A percentile compares a stretch with the other conserved stretches of the same genome.
These are phyloP conservation scores for Lobophora halterata DNA, from an alignment of 2,888 invertebrate genomes.

Conservation along the genomic window DNA sequence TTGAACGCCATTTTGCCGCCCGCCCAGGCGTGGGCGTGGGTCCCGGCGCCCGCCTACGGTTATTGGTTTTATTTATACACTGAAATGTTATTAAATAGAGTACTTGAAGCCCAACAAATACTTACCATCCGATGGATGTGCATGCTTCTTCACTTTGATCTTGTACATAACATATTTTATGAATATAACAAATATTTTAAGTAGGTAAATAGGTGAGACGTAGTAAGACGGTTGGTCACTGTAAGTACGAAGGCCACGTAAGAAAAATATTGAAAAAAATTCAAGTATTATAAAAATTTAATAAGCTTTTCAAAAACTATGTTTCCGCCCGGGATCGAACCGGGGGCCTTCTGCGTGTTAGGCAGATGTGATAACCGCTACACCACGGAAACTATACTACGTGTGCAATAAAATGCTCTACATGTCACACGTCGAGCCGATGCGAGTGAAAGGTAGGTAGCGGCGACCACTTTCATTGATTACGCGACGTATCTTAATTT, in stretches of 20 bases:
- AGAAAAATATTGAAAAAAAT: neutral
- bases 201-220: too few species aligned
- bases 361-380: constrained; percentile 96
- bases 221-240: too few species aligned
- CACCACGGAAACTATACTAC: constrained; percentile 86
- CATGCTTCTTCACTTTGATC: too few species aligned
- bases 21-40: constrained; percentile 5
- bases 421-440: neutral
- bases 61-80: constrained; percentile 20
- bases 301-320: constrained; percentile 52
- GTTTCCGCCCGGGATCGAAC: constrained; percentile 94
- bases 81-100: too few species aligned
- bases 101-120: too few species aligned
- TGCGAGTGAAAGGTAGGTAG: constrained; percentile 13
- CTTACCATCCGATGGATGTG: too few species aligned
- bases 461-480: neutral
- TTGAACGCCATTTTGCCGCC: constrained; percentile 39
- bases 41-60: constrained; percentile 24
- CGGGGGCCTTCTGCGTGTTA: constrained; percentile 95
- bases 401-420: neutral
- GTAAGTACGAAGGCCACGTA: too few species aligned
- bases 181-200: too few species aligned
- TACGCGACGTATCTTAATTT: too few species aligned
- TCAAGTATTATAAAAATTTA: neutral
- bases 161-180: too few species aligned